Percentiles rank a stretch among this genome's conserved stretches.
Conservation (phyloP, 2,888 invertebrate genomes). For the Melipona beecheii region DNA sequence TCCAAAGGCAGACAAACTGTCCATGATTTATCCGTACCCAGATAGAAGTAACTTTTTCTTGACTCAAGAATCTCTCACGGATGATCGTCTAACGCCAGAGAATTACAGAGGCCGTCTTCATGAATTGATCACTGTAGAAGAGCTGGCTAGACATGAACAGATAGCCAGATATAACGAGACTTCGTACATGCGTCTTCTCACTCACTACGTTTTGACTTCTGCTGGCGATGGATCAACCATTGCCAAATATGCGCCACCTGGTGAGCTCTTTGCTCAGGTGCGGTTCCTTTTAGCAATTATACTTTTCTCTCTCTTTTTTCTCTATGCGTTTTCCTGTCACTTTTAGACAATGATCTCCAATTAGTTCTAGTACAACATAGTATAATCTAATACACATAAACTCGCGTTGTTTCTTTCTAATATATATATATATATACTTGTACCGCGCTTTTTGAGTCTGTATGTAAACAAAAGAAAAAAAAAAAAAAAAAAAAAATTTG, state of each 20-base stretch:
- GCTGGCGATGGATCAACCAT: constrained; percentile 89
- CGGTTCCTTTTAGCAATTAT: constrained; percentile 44
- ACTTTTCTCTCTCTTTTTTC: constrained; percentile 19
- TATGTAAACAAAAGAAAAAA: too few relatives aligned
- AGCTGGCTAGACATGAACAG: constrained; percentile 90
- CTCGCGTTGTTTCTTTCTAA: not conserved
- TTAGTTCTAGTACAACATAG: not conserved
- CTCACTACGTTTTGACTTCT: constrained; percentile 89
- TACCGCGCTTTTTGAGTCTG: not conserved
- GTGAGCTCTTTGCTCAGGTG: constrained; percentile 90
- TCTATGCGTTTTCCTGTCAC: not conserved
- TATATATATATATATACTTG: too few relatives aligned
- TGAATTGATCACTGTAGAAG: constrained; percentile 90
- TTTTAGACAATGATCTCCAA: not conserved
- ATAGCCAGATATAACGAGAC: constrained; percentile 89
- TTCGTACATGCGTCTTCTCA: constrained; percentile 87
- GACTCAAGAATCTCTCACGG: constrained; percentile 88
- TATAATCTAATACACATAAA: not conserved
- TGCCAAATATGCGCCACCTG: constrained; percentile 90
- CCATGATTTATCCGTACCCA: constrained; percentile 87
- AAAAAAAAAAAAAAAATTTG: too few relatives aligned
- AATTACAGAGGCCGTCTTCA: constrained; percentile 91
- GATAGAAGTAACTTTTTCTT: constrained; percentile 88
- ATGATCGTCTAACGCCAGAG: constrained; percentile 87
- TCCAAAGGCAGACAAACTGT: constrained; percentile 78